Percentiles rank a stretch among this genome's conserved stretches.
Conservation (phyloP, 2,113 vertebrate genomes). For the Orthonyx spaldingii region DNA sequence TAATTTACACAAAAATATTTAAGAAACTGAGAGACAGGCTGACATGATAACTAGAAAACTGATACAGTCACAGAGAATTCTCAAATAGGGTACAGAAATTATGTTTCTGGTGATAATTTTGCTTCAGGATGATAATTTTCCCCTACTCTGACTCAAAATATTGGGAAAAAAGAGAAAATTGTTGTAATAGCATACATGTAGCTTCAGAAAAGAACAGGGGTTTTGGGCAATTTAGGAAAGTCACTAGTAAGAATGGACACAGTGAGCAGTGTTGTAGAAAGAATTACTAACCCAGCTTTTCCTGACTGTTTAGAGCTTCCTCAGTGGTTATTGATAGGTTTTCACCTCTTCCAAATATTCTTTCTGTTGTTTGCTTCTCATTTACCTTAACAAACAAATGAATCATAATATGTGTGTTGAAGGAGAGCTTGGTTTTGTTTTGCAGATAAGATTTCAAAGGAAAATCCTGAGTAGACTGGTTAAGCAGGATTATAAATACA, state of each 20-base stretch:
- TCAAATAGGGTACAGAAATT: neutral
- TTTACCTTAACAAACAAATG: neutral
- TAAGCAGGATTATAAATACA: neutral
- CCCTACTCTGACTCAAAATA: neutral
- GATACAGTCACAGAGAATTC: neutral
- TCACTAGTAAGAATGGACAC: neutral
- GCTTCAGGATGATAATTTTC: neutral
- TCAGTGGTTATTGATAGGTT: neutral
- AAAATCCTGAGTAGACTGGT: neutral
- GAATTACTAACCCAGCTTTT: neutral
- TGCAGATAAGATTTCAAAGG: neutral
- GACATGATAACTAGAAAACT: neutral
- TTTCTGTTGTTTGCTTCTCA: neutral
- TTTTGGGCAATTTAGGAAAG: neutral
- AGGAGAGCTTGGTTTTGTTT: neutral
- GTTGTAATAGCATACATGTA: rapidly evolving
- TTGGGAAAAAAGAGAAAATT: neutral
- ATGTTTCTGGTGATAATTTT: neutral
- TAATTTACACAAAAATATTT: neutral
- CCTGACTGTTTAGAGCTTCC: neutral
- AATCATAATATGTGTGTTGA: neutral
- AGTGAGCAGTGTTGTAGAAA: neutral
- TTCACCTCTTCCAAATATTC: neutral
- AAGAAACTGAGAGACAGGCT: neutral
- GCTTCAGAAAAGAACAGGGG: neutral